Base-by-base conservation (phyloP, 2,888 invertebrate genomes). In the Aphodius sticticus region DNA sequence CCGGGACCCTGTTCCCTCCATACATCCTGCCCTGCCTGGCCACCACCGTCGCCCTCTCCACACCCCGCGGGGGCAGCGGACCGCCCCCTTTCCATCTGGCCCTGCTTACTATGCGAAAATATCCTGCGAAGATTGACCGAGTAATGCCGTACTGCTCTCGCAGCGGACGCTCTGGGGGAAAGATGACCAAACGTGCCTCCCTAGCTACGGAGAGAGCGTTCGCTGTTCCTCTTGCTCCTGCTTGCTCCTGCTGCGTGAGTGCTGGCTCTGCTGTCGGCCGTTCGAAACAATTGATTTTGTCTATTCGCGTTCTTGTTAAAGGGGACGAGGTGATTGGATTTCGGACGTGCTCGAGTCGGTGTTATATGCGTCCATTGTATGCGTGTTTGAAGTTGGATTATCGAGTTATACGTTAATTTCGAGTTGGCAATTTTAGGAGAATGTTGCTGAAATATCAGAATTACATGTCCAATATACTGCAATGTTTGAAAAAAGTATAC, bases 31-130 rank as follows among this genome's bases (percentile, higher is more conserved):
- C 76, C 79, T 77, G 38, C 79, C 74, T 74, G 70, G 69, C 36
- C 53, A 78, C 26, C 78, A 38, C 74, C 78, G 72, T 53, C 72
- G 14, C 37, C 69, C 72, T 53, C 71, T 38, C 69, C 75, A 69
- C 78, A 75, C 74, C 78, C 78, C 74, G n/a, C 35, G 35, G 38
- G 53, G 69, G n/a, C 69, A 16, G 15, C 77, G 77, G 14, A 16
- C 38, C 70, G 15, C 36, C 53, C 77, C 78, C 81, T 69, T 72
- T 69, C 77, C 76, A 76, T 70, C 78, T 78, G 69, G 70, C 76
- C 81, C 79, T 79, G 80, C 81, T 81, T 79, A 81, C 78, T 78
- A 81, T 81, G 81, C 81, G 78, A 81, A 81, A 81, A 81, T 81
- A 78, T 81, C 79, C 81, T 38, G 76, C 78, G 76, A 78, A 81